Percentiles rank a stretch among this genome's conserved stretches.
Evolutionary conservation across 2,888 invertebrate genomes (phyloP).

Genomic region (Ptilodon capucinus): DNA sequence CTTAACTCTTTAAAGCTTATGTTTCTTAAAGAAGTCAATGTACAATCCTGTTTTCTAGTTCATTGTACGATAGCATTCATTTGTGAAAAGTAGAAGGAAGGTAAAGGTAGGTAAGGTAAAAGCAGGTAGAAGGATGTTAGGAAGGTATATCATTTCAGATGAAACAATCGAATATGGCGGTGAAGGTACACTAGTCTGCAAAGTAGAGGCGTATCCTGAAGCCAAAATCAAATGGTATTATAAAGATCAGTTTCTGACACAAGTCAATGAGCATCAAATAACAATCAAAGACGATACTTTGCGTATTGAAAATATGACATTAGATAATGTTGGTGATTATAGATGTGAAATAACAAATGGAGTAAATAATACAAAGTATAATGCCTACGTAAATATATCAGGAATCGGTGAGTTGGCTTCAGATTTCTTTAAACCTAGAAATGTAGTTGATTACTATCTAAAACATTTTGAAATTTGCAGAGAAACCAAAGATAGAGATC

Average conservation of each 20-base stretch:
- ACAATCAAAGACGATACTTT: constrained; percentile 41
- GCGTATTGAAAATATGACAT: constrained; percentile 54
- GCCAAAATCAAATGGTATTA: constrained; percentile 59
- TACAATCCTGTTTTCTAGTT: too few species aligned
- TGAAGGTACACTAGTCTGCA: constrained; percentile 53
- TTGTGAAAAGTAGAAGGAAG: too few species aligned
- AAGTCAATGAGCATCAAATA: constrained; percentile 35
- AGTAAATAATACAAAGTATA: constrained; percentile 32
- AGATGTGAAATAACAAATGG: constrained; percentile 53
- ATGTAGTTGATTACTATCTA: neutral
- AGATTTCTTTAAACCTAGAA: neutral
- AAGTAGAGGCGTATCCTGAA: constrained; percentile 62
- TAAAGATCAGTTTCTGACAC: constrained; percentile 45
- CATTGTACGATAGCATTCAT: too few species aligned
- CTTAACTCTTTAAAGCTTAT: too few species aligned
- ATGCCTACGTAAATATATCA: constrained; percentile 48
- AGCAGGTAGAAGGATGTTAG: too few species aligned
- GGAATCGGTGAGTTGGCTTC: constrained; percentile 56
- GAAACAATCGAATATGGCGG: constrained; percentile 53
- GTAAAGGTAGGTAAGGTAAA: too few species aligned
- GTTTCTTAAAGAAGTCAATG: too few species aligned
- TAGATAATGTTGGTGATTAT: constrained; percentile 55
- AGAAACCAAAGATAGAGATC: constrained; percentile 48
- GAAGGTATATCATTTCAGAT: constrained; percentile 51
- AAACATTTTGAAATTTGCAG: constrained; percentile 35